phyloP scores from a whole-genome alignment of 92 coral and sea anemone genomes.

The Palythoa heliodiscus region DNA sequence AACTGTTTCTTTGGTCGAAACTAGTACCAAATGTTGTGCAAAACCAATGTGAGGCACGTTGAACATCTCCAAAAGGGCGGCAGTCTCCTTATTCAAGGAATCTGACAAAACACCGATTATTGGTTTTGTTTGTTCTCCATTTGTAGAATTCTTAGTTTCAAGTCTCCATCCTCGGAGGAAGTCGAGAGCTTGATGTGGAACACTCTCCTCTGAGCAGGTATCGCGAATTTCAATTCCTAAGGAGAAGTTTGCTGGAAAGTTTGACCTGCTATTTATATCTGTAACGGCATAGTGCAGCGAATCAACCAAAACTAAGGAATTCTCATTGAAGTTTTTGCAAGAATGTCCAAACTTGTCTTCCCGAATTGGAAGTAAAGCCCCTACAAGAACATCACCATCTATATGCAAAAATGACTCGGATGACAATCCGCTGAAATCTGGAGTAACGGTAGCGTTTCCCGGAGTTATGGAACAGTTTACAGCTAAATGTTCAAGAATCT shows the following conservation, averaged over 20 bases:
- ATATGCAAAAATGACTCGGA: neutral
- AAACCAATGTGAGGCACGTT: conserved; percentile 72
- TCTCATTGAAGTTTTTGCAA: conserved; percentile 40
- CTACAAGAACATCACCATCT: conserved; percentile 60
- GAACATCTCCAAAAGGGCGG: conserved; percentile 65
- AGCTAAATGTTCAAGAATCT: neutral
- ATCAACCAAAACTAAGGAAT: conserved; percentile 54
- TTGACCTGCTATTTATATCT: conserved; percentile 54
- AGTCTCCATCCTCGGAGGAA: conserved; percentile 46
- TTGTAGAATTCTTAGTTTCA: neutral
- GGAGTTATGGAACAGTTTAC: neutral
- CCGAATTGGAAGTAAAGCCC: conserved; percentile 71
- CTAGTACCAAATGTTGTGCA: neutral
- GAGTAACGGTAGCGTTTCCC: neutral
- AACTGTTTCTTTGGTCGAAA: neutral
- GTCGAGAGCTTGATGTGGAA: conserved; percentile 71
- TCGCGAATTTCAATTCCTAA: conserved; percentile 65
- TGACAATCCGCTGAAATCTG: neutral
- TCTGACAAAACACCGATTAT: conserved; percentile 64
- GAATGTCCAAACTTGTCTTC: conserved; percentile 38
- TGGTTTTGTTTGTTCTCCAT: conserved; percentile 18
- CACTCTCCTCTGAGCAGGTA: conserved; percentile 56
- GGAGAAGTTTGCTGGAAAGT: conserved; percentile 46
- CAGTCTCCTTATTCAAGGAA: conserved; percentile 54
- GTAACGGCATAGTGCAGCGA: conserved; percentile 66